phyloP scores from a whole-genome alignment of 2,113 vertebrate genomes.

The Antidorcas marsupialis region DNA sequence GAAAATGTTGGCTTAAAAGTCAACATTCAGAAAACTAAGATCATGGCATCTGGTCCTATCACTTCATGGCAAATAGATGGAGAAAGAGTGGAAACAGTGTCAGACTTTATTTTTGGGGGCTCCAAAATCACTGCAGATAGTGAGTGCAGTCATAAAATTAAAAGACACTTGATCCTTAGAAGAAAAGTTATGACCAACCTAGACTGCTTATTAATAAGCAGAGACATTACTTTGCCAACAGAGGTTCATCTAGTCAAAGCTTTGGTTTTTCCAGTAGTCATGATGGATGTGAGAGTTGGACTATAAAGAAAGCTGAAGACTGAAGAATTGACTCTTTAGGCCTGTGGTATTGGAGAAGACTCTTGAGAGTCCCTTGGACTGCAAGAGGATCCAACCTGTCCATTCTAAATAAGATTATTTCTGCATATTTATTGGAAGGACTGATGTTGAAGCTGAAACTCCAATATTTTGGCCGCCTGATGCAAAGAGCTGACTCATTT shows the following conservation, averaged over 20 bases:
- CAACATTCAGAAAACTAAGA: neutral
- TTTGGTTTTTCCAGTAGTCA: neutral
- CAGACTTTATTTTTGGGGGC: rapidly evolving
- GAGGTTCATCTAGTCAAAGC: neutral
- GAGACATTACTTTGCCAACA: neutral
- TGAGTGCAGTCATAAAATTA: neutral
- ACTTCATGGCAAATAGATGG: neutral
- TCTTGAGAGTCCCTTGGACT: neutral
- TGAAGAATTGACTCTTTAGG: neutral
- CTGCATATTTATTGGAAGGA: neutral
- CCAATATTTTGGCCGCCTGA: neutral
- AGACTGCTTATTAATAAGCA: neutral
- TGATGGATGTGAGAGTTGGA: neutral
- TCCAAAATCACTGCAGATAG: neutral
- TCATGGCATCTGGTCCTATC: neutral
- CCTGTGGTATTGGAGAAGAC: neutral
- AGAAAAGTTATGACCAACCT: neutral
- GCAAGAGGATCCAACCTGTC: neutral
- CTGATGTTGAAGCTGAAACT: neutral
- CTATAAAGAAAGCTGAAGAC: neutral
- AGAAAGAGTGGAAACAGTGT: neutral
- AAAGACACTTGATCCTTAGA: neutral
- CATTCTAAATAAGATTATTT: neutral
- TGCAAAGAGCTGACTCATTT: neutral
- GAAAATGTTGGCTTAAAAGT: neutral